A percentile compares a stretch with the other conserved stretches of the same genome.
Evolutionary conservation across 2,113 vertebrate species (phyloP).

Genomic region (Heptranchias perlo): DNA sequence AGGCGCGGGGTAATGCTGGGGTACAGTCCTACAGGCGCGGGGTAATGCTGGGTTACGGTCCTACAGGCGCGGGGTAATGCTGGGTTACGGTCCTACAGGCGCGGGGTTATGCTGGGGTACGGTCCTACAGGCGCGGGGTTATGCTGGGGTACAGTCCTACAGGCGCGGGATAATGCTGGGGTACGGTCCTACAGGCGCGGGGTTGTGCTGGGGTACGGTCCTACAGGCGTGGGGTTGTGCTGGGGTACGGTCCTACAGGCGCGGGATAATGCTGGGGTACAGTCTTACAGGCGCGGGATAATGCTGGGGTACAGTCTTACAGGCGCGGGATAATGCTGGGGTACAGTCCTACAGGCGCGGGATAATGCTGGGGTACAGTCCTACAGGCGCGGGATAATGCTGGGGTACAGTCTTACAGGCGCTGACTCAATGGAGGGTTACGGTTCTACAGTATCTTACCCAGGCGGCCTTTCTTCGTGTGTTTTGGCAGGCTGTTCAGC

Average conservation of each 20-base stretch:
- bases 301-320: not conserved
- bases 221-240: too few relatives aligned
- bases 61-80: too few relatives aligned
- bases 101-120: not conserved
- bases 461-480: not conserved
- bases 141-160: not conserved
- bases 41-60: too few relatives aligned
- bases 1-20: not conserved
- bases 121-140: too few relatives aligned
- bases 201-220: too few relatives aligned
- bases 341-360: not conserved
- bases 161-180: not conserved
- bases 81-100: too few relatives aligned
- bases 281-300: too few relatives aligned
- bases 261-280: not conserved
- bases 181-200: not conserved
- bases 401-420: not conserved
- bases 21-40: not conserved
- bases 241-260: too few relatives aligned
- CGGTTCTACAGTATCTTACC: not conserved
- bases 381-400: not conserved
- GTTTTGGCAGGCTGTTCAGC: constrained; percentile 24
- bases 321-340: not conserved
- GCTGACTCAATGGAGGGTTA: not conserved
- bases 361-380: not conserved